Percentiles rank a stretch among this genome's conserved stretches.
Conservation (phyloP, 1,140 invertebrate genomes). For the Drosophila prosaltans region DNA sequence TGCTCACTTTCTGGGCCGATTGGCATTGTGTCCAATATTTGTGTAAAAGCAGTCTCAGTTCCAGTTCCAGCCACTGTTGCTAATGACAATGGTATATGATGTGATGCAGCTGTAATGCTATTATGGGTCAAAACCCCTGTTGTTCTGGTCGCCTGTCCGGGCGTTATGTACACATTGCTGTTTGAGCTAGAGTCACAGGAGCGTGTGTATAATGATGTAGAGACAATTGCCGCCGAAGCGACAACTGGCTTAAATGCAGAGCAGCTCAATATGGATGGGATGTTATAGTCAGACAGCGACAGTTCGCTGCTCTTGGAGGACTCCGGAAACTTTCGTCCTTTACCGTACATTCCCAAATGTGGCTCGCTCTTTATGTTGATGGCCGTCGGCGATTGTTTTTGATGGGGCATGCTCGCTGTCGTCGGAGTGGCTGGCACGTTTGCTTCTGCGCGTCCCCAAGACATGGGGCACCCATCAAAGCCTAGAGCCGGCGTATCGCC, state of each 20-base stretch:
- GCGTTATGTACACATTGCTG: constrained; percentile 41
- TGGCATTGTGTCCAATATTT: constrained; percentile 30
- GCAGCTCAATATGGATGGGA: constrained; percentile 61
- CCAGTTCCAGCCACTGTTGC: not conserved
- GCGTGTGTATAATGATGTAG: constrained; percentile 60
- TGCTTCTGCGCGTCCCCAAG: constrained; percentile 84
- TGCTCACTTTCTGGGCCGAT: constrained; percentile 28
- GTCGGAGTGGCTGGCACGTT: constrained; percentile 20
- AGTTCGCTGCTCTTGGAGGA: constrained; percentile 23
- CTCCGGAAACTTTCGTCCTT: constrained; percentile 21
- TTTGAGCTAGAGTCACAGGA: constrained; percentile 49
- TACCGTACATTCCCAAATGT: constrained; percentile 11
- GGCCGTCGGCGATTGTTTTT: constrained; percentile 8
- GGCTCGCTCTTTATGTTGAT: constrained; percentile 50
- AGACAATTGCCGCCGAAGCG: constrained; percentile 58
- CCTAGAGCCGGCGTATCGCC: constrained; percentile 67
- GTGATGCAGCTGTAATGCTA: constrained; percentile 36
- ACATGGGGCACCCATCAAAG: constrained; percentile 85
- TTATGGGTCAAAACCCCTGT: constrained; percentile 67
- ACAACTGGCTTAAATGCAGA: constrained; percentile 88
- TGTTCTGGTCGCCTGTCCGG: constrained; percentile 83
- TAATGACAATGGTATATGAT: constrained; percentile 21
- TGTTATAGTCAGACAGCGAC: constrained; percentile 43
- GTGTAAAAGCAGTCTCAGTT: constrained; percentile 26
- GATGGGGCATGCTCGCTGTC: constrained; percentile 12